These are phyloP conservation scores for Chorisops tibialis DNA, from an alignment of 2,888 invertebrate species.

Conservation along the genomic window DNA sequence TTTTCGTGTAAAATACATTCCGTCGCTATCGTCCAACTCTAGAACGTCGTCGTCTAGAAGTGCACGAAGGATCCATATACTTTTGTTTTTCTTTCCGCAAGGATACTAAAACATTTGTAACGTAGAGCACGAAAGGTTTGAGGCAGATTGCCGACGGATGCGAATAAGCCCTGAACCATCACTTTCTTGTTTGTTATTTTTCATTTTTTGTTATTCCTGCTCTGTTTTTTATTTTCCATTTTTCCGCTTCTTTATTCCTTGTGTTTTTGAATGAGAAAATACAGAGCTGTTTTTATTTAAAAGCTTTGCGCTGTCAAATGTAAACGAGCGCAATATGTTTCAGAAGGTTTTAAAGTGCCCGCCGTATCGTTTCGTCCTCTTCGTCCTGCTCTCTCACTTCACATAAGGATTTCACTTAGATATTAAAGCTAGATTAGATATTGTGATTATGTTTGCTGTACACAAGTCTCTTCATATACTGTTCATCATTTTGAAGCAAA, in stretches of 20 bases:
- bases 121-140: background rate
- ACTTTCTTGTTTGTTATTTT: background rate
- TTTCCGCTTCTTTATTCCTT: background rate
- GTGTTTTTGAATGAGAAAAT: background rate
- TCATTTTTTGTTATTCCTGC: background rate
- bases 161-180: background rate
- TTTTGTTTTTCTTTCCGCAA: background rate
- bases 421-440: background rate
- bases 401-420: no score
- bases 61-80: background rate
- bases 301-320: conserved; percentile 12
- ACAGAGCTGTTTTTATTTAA: conserved; percentile 6
- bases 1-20: background rate
- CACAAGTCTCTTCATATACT: background rate
- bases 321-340: conserved; percentile 18
- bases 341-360: background rate
- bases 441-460: background rate
- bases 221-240: background rate
- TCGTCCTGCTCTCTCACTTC: no score
- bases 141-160: background rate
- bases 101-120: conserved; percentile 2
- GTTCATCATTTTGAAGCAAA: no score
- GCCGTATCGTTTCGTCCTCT: background rate
- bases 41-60: background rate
- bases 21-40: background rate